These are phyloP conservation scores for Lynx canadensis DNA, from an alignment of 2,113 vertebrate species.

Conservation along the genomic window DNA sequence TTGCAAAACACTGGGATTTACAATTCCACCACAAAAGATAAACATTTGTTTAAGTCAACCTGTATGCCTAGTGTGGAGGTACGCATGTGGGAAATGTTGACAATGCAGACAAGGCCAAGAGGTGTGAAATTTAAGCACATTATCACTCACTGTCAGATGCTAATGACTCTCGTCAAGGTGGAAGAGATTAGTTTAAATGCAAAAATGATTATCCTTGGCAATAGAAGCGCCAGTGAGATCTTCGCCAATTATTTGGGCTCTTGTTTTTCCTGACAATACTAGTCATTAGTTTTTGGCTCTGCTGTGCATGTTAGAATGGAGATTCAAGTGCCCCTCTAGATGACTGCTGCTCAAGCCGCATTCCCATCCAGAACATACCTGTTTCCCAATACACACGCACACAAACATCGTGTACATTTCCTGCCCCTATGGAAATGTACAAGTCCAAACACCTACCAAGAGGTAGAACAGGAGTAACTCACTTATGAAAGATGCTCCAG, in stretches of 20 bases:
- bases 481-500: neutral
- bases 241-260: constrained; percentile 62
- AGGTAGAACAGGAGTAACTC: neutral
- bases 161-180: constrained; percentile 73
- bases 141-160: constrained; percentile 73
- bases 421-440: neutral
- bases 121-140: constrained; percentile 67
- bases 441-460: neutral
- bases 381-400: neutral
- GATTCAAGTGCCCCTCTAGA: neutral
- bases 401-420: neutral
- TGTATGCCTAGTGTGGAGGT: neutral
- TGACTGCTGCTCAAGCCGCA: neutral
- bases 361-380: neutral
- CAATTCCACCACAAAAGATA: constrained; percentile 69
- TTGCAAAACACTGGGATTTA: constrained; percentile 53
- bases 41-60: constrained; percentile 74
- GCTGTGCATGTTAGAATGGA: neutral
- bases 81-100: constrained; percentile 56
- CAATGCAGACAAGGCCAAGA: constrained; percentile 62
- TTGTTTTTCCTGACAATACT: constrained; percentile 71
- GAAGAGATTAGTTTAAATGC: constrained; percentile 57
- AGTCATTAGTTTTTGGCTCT: constrained; percentile 66
- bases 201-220: constrained; percentile 74
- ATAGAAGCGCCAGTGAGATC: constrained; percentile 49